phyloP scores from a whole-genome alignment of 2,797 vertebrate genomes.

The Varecia variegata region DNA sequence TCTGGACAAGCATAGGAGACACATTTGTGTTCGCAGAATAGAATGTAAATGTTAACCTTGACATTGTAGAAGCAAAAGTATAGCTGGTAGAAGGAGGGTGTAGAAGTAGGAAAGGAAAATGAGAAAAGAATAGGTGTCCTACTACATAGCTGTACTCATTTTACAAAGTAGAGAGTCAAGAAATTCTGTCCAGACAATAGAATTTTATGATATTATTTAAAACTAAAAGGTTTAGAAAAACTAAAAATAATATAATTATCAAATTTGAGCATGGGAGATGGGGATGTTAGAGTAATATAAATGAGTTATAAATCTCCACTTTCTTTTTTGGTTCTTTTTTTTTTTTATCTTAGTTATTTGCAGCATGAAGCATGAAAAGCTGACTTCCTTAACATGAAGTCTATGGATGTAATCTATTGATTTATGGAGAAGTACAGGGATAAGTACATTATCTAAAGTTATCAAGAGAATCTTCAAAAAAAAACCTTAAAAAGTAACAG shows the following conservation, averaged over 20 bases:
- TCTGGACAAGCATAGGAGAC: neutral
- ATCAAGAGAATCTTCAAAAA: neutral
- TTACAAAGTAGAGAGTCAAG: neutral
- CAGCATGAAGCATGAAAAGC: neutral
- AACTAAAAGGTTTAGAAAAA: neutral
- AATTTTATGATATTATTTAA: neutral
- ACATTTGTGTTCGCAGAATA: neutral
- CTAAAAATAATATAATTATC: neutral
- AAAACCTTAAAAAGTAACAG: neutral
- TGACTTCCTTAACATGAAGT: neutral
- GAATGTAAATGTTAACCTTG: conserved; percentile 10
- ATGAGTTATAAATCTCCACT: neutral
- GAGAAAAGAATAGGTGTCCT: neutral
- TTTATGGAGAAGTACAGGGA: neutral
- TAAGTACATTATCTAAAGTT: neutral
- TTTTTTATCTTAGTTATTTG: neutral
- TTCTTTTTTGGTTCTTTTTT: neutral
- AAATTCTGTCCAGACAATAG: neutral
- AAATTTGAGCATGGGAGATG: neutral
- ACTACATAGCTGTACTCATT: neutral
- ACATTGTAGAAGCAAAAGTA: neutral
- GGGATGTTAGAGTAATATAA: neutral
- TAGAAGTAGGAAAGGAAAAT: neutral
- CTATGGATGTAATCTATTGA: neutral
- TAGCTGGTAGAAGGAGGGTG: neutral